Conservation (phyloP, 2,888 invertebrate genomes). For the Stegophylla sp. region DNA sequence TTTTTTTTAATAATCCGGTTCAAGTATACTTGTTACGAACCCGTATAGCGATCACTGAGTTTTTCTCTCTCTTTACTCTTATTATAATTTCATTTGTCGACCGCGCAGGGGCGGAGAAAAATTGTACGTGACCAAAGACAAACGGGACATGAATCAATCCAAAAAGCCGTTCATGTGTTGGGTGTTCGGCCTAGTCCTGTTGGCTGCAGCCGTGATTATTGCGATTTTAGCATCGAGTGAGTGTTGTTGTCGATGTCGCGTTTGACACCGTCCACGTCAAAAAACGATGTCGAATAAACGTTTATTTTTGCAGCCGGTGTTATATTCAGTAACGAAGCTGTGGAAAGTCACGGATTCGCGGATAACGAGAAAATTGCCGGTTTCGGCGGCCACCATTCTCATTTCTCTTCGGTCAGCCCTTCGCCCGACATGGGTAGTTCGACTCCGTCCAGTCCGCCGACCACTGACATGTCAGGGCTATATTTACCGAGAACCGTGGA, state of each 20-base stretch:
- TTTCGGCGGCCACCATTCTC: constrained; percentile 62
- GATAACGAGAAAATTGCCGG: constrained; percentile 68
- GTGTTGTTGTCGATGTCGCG: constrained; percentile 63
- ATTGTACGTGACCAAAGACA: constrained; percentile 81
- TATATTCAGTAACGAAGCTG: constrained; percentile 72
- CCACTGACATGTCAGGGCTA: constrained; percentile 68
- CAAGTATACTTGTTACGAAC: too few species aligned
- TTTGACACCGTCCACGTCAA: not conserved
- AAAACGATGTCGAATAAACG: too few species aligned
- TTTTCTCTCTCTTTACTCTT: too few species aligned
- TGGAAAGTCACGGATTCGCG: constrained; percentile 70
- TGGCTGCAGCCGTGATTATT: constrained; percentile 73
- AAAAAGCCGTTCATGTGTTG: constrained; percentile 70
- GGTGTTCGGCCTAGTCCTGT: constrained; percentile 73
- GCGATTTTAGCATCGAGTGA: constrained; percentile 79
- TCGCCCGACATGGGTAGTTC: constrained; percentile 63
- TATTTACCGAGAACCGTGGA: constrained; percentile 75
- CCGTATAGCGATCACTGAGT: too few species aligned
- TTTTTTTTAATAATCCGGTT: not conserved
- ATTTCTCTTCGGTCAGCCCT: constrained; percentile 63
- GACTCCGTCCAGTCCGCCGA: constrained; percentile 64
- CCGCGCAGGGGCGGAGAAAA: constrained; percentile 72
- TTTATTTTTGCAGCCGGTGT: constrained; percentile 71
- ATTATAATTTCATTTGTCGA: not conserved
- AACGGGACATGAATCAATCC: constrained; percentile 65